A percentile compares a stretch with the other conserved stretches of the same genome.
phyloP scores from a whole-genome alignment of 2,888 invertebrate genomes.

The Zaprionus bogoriensis region DNA sequence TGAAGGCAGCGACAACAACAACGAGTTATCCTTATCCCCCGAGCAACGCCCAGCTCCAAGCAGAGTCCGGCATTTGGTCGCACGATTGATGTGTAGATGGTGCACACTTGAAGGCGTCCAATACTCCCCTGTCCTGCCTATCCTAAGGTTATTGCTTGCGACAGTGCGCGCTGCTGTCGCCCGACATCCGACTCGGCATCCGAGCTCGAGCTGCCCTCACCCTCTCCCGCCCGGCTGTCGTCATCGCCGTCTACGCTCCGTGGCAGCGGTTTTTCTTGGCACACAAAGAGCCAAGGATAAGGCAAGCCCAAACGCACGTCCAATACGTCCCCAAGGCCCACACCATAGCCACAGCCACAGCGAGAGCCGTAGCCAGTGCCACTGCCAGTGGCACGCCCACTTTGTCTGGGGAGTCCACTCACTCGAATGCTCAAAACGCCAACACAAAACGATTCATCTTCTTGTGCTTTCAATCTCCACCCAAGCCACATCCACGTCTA shows the following conservation, averaged over 20 bases:
- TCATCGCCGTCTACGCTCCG: slow-evolving; percentile 12
- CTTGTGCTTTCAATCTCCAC: slow-evolving; percentile 69
- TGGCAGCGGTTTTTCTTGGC: slow-evolving; percentile 55
- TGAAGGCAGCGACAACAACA: slow-evolving; percentile 42
- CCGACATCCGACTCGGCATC: slow-evolving; percentile 14
- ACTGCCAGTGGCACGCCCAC: slow-evolving; percentile 53
- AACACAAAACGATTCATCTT: slow-evolving; percentile 82
- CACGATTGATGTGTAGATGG: slow-evolving; percentile 75
- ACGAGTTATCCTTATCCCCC: slow-evolving; percentile 17
- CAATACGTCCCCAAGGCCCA: slow-evolving; percentile 1
- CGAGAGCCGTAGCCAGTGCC: too few species aligned
- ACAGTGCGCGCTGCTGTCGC: too few species aligned
- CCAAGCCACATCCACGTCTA: slow-evolving; percentile 24
- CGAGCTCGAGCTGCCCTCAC: not conserved
- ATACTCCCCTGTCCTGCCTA: not conserved
- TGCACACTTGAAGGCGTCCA: slow-evolving; percentile 56
- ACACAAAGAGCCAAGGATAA: slow-evolving; percentile 28
- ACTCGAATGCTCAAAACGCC: slow-evolving; percentile 76
- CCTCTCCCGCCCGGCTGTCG: not conserved
- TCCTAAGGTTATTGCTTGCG: slow-evolving; percentile 49
- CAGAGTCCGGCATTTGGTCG: slow-evolving; percentile 44
- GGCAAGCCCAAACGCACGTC: slow-evolving; percentile 14
- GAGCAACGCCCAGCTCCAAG: slow-evolving; percentile 35
- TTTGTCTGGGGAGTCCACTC: slow-evolving; percentile 34
- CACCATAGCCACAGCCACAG: too few species aligned